Evolutionary conservation across 2,113 vertebrate species (phyloP), one percentile per base, ranked within the genome.

Genomic region (Mirza zaza): DNA sequence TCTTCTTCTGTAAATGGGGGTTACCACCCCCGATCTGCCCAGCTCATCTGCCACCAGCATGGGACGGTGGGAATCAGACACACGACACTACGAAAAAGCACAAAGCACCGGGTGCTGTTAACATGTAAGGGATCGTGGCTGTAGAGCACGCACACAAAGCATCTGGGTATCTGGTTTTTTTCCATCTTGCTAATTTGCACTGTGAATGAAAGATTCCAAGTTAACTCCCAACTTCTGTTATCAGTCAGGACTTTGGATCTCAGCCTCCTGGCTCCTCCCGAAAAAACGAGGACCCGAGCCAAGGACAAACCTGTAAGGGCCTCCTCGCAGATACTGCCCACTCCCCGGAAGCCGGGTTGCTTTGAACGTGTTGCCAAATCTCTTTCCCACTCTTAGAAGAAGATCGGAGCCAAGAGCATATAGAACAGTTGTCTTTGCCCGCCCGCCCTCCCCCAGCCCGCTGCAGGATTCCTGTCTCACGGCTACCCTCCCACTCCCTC

Each of bases 331-430:
- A 96, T n/a, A 65, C 4, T 34, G 63, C 85, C 88, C 39, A 45
- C 85, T 61, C 91, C 93, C 90, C 17, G 34, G 96, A 92, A 97
- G 93, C 68, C 6, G 23, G 71, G 42, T 89, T 21, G 52, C 97
- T 96, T 98, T 89, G 96, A 93, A 87, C 97, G 75, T 84, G 5
- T 82, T 97, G 90, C 96, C 95, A 13, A 0, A 82, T 61, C 57
- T 59, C 81, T 73, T 76, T 86, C 91, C 83, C 73, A 77, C 21
- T 88, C 90, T 95, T 1, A 17, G 87, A 94, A 50, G 90, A 77
- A 95, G n/a, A 67, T 42, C 93, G 92, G 4, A 34, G 91, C 55
- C 34, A 8, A 59, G 34, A 63, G 71, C 94, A 85, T 91, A 92
- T 0, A 83, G 13, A 90, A 83, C 18, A 1, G 0, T 4, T 0